Evolutionary conservation across 2,797 vertebrate species (phyloP).

Genomic region (Gila robusta): DNA sequence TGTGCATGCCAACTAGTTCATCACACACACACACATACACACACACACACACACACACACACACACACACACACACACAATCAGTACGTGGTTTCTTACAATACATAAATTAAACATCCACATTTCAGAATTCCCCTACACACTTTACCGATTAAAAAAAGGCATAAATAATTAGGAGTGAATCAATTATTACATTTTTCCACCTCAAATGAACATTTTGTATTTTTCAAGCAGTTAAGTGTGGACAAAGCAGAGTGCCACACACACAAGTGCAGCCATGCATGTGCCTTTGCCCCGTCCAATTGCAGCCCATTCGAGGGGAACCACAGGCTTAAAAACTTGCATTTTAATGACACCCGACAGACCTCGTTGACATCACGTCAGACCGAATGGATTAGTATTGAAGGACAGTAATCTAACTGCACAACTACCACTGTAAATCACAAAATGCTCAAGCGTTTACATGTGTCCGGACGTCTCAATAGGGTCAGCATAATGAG

Average conservation of each 20-base stretch:
- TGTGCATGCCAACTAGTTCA: constrained; percentile 51
- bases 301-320: constrained; percentile 69
- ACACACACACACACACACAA: constrained; percentile 26
- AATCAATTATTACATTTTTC: constrained; percentile 56
- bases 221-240: constrained; percentile 57
- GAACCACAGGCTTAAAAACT: constrained; percentile 78
- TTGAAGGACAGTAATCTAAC: constrained; percentile 14
- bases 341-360: constrained; percentile 78
- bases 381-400: constrained; percentile 17
- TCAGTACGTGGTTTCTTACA: constrained; percentile 29
- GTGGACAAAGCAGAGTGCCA: constrained; percentile 46
- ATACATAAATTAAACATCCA: constrained; percentile 51
- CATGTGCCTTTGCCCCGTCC: constrained; percentile 52
- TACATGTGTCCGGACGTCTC: constrained; percentile 7
- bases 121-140: constrained; percentile 56
- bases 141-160: constrained; percentile 42
- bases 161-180: constrained; percentile 52
- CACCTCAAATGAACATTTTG: constrained; percentile 54
- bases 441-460: constrained; percentile 17
- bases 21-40: constrained; percentile 21
- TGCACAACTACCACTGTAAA: background rate
- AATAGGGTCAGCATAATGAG: constrained; percentile 16
- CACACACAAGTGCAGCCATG: constrained; percentile 52
- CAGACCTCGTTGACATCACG: constrained; percentile 18
- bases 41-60: constrained; percentile 31